Conservation (phyloP, 2,888 invertebrate species). For the Meta bourneti region DNA sequence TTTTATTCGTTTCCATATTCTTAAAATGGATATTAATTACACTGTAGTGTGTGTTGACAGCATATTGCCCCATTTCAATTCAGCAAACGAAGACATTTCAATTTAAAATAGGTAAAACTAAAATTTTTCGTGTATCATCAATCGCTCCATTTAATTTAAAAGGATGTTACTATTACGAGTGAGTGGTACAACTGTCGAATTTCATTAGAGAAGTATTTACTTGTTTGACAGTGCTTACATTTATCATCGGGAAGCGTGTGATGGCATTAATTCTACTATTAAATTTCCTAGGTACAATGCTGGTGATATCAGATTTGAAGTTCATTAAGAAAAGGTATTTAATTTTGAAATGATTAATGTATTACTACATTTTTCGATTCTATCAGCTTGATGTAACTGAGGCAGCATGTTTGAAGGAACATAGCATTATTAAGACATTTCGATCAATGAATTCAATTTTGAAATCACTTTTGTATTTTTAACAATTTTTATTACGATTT, state of each 20-base stretch:
- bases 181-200: neutral
- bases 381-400: neutral
- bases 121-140: neutral
- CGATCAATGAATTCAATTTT: neutral
- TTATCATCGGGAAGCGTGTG: neutral
- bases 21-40: no score
- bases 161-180: neutral
- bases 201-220: neutral
- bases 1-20: no score
- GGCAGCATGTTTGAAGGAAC: neutral
- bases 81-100: no score
- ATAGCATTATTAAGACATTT: neutral
- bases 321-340: neutral
- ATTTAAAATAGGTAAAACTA: neutral
- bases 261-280: neutral
- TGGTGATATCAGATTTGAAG: neutral
- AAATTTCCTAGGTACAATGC: neutral
- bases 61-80: no score
- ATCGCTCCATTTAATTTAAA: neutral
- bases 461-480: neutral
- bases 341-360: neutral
- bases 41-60: no score
- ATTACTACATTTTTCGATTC: neutral
- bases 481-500: neutral
- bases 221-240: neutral